Conservation (phyloP, 2,888 invertebrate genomes). For the Schizotus pectinicornis region DNA sequence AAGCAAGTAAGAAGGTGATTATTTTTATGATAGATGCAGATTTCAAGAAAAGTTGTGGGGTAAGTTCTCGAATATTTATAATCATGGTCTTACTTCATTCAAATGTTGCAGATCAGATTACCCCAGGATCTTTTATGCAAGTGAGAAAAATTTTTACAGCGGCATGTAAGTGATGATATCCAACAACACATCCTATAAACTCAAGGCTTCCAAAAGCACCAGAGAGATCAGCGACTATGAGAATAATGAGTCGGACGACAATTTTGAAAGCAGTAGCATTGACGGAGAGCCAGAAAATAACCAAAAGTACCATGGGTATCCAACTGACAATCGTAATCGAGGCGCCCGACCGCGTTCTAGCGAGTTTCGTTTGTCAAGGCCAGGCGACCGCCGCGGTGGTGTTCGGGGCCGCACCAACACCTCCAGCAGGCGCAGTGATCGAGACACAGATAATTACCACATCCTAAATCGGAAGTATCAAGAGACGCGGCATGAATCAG, state of each 20-base stretch:
- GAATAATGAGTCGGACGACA: conserved; percentile 61
- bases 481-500: conserved; percentile 57
- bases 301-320: conserved; percentile 37
- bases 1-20: too few relatives aligned
- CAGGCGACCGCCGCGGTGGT: conserved; percentile 44
- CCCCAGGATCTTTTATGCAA: conserved; percentile 10
- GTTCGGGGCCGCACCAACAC: conserved; percentile 44
- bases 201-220: conserved; percentile 66
- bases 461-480: conserved; percentile 53
- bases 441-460: conserved; percentile 61
- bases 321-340: conserved; percentile 43
- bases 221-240: conserved; percentile 57
- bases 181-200: conserved; percentile 68
- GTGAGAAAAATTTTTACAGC: conserved; percentile 35
- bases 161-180: conserved; percentile 70
- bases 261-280: conserved; percentile 49
- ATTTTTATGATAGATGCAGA: conserved; percentile 28
- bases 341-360: conserved; percentile 43
- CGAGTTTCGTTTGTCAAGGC: conserved; percentile 47
- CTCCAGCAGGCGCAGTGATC: conserved; percentile 53
- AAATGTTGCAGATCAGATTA: conserved; percentile 9
- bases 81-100: conserved; percentile 12
- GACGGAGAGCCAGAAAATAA: conserved; percentile 51
- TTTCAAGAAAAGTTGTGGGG: conserved; percentile 26
- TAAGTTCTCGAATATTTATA: conserved; percentile 16